phyloP scores from a whole-genome alignment of 2,797 vertebrate genomes.

The Enteromius anoplus region DNA sequence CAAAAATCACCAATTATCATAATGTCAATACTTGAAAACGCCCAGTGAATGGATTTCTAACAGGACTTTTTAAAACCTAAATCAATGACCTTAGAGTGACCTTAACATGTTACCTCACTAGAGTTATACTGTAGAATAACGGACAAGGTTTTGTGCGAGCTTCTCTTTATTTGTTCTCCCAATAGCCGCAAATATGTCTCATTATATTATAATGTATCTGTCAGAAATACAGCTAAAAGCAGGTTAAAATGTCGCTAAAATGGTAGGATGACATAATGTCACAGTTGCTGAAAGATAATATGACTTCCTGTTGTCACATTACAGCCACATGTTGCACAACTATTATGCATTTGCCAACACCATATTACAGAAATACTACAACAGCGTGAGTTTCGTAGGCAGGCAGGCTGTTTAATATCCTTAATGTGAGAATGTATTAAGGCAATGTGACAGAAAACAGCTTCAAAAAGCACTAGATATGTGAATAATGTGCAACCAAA shows the following conservation, averaged over 20 bases:
- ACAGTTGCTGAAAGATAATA: constrained; percentile 9
- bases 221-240: background rate
- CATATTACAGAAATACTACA: constrained; percentile 11
- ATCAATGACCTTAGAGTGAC: background rate
- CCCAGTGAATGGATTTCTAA: background rate
- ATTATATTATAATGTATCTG: background rate
- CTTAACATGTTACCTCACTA: background rate
- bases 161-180: background rate
- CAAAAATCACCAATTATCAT: background rate
- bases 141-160: constrained; percentile 13
- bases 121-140: constrained; percentile 2
- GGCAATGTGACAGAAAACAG: background rate
- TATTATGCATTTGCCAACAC: background rate
- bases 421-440: background rate
- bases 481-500: background rate
- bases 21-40: background rate
- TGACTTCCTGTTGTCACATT: background rate
- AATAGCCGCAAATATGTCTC: background rate
- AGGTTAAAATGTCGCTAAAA: background rate
- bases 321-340: constrained; percentile 3
- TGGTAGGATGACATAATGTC: background rate
- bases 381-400: background rate
- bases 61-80: background rate
- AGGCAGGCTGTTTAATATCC: background rate
- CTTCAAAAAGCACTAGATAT: background rate